Evolutionary conservation across 2,113 vertebrate species (phyloP), one percentile per base, ranked within the genome.

Genomic region (Bombycilla garrulus): DNA sequence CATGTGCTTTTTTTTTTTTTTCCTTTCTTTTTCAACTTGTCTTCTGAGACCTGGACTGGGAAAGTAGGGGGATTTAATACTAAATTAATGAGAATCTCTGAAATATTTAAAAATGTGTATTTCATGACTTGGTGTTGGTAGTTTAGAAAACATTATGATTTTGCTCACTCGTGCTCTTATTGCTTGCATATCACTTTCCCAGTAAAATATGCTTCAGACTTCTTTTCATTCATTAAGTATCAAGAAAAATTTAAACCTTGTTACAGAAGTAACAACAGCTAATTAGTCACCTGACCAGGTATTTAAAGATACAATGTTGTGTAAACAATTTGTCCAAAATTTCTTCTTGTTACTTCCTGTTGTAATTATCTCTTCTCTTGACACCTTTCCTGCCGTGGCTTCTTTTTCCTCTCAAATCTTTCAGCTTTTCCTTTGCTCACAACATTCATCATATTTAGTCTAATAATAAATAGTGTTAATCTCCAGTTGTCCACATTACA

Each of bases 1-100:
- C 1, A 0, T 36, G 6, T 45, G 6, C 1, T 20, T 19, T 31
- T n/a, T 50, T 45, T 31, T 31, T 53, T 72, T 25, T 11, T 12
- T 0, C 12, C 20, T 56, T 50, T 26, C 9, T 58, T 74, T 80
- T 42, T 25, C 42, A 69, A 8, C 20, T 48, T 72, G 31, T 65
- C 19, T 69, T 58, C 36, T 51, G 48, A 90, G 57, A 79, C 29
- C 26, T 64, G 61, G 14, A 33, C 35, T 71, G 10, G 24, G 56
- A 56, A 85, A 78, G 53, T 61, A 15, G 18, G 16, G 13, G 26
- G 11, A 24, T 85, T 60, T 61, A 72, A 23, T 29, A 35, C 10
- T 57, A 65, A 56, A 81, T 57, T 53, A 74, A 10, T 71, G 3
- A 54, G 8, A 19, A 42, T 62, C 35, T 76, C 56, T 18, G 19